Percentiles rank a stretch among this genome's conserved stretches.
phyloP scores from a whole-genome alignment of 2,113 vertebrate species.

The Pterocles gutturalis region DNA sequence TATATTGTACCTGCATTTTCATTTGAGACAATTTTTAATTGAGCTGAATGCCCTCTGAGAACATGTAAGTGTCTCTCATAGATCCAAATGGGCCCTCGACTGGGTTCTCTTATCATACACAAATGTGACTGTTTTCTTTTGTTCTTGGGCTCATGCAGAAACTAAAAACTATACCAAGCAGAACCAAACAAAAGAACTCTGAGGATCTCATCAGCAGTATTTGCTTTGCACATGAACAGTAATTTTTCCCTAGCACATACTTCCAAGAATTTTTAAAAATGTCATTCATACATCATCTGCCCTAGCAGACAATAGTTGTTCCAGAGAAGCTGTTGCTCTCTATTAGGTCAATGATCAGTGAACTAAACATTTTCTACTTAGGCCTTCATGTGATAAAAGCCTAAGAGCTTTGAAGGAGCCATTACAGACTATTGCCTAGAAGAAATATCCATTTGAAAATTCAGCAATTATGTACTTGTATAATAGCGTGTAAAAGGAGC shows the following conservation, averaged over 20 bases:
- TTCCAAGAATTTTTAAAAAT: constrained; percentile 56
- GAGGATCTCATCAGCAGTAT: constrained; percentile 23
- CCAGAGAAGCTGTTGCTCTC: constrained; percentile 71
- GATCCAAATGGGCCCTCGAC: neutral
- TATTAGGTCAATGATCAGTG: constrained; percentile 77
- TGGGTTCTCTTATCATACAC: neutral
- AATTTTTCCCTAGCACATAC: constrained; percentile 61
- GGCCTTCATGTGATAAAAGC: constrained; percentile 78
- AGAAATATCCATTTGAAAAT: constrained; percentile 79
- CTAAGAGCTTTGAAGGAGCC: constrained; percentile 79
- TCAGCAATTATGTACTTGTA: constrained; percentile 79
- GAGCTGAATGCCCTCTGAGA: neutral
- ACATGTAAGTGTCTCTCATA: neutral
- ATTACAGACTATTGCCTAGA: constrained; percentile 77
- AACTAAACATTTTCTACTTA: constrained; percentile 79
- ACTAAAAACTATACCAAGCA: neutral
- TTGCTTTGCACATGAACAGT: constrained; percentile 49
- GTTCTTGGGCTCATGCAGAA: neutral
- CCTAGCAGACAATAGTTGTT: constrained; percentile 53
- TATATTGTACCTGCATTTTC: neutral
- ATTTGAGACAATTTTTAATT: constrained; percentile 18
- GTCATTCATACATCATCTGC: constrained; percentile 54
- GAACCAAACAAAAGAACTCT: constrained; percentile 10
- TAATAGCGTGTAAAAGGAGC: constrained; percentile 77
- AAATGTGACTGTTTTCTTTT: neutral